These are phyloP conservation scores for Allolobophora icterica DNA, from an alignment of 2,888 invertebrate species.

Conservation along the genomic window DNA sequence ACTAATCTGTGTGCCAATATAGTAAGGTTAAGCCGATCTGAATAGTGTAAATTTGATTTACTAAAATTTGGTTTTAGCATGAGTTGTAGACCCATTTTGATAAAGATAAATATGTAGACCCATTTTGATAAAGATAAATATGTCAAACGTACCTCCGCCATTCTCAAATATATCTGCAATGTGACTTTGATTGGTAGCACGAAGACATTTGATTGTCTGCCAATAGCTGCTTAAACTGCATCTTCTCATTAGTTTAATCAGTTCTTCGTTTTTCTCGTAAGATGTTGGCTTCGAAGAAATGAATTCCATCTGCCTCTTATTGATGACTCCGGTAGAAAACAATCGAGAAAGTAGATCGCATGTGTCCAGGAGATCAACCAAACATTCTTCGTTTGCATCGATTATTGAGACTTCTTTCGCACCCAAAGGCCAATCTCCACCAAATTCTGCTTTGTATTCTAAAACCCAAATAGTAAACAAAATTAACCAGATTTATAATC, in stretches of 20 bases:
- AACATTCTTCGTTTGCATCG: not conserved
- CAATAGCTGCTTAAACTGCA: not conserved
- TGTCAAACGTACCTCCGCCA: not conserved
- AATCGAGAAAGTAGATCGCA: not conserved
- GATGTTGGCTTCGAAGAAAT: not conserved
- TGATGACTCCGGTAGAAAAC: not conserved
- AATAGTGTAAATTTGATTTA: too few relatives aligned
- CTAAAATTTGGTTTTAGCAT: too few relatives aligned
- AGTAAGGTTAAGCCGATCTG: too few relatives aligned
- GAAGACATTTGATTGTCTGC: constrained; percentile 18
- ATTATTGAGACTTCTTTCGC: not conserved
- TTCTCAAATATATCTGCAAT: not conserved
- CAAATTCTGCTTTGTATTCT: not conserved
- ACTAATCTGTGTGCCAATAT: too few relatives aligned
- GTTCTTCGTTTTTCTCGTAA: not conserved
- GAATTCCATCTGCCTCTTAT: not conserved
- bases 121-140: too few relatives aligned
- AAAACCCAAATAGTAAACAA: not conserved
- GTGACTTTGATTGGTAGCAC: not conserved
- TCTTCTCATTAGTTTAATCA: not conserved
- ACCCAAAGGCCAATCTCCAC: not conserved
- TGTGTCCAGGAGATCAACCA: not conserved
- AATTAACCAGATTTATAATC: not conserved
- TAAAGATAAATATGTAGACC: too few relatives aligned
- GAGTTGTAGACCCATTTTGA: too few relatives aligned